These are phyloP conservation scores for Dermochelys coriacea DNA, from an alignment of 2,797 vertebrate species.

Conservation along the genomic window DNA sequence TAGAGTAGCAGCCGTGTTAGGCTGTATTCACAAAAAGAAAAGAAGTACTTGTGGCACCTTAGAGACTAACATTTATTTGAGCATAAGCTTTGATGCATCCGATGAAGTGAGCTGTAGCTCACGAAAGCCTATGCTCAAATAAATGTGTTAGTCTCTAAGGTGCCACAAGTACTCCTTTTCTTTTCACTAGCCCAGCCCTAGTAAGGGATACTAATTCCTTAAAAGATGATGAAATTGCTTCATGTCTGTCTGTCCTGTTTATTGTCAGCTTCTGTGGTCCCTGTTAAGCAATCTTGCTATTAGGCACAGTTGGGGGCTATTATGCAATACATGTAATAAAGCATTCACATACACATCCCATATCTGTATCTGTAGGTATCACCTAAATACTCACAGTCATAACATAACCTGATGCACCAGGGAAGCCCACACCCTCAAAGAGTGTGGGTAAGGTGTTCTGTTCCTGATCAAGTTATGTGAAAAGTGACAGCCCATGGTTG, in stretches of 20 bases:
- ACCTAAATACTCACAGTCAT: background rate
- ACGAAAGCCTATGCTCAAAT: too few species aligned
- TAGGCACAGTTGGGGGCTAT: background rate
- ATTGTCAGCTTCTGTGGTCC: background rate
- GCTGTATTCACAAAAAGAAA: too few species aligned
- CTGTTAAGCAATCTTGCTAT: background rate
- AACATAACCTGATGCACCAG: background rate
- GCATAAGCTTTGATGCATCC: too few species aligned
- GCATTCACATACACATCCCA: background rate
- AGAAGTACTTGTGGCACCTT: too few species aligned
- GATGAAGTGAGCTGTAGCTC: too few species aligned
- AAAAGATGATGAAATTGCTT: background rate
- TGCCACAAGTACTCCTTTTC: background rate
- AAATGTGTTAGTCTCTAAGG: too few species aligned
- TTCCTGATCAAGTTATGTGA: background rate
- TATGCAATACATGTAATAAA: background rate
- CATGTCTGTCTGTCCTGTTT: background rate
- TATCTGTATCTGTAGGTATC: background rate
- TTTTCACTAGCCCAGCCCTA: background rate
- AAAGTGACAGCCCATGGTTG: background rate
- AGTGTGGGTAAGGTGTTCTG: background rate
- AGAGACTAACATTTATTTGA: too few species aligned
- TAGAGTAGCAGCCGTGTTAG: too few species aligned
- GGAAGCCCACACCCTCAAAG: background rate
- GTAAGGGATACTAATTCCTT: background rate